These are phyloP conservation scores for Fistularia commersonii DNA, from an alignment of 2,797 vertebrate genomes.

Conservation along the genomic window DNA sequence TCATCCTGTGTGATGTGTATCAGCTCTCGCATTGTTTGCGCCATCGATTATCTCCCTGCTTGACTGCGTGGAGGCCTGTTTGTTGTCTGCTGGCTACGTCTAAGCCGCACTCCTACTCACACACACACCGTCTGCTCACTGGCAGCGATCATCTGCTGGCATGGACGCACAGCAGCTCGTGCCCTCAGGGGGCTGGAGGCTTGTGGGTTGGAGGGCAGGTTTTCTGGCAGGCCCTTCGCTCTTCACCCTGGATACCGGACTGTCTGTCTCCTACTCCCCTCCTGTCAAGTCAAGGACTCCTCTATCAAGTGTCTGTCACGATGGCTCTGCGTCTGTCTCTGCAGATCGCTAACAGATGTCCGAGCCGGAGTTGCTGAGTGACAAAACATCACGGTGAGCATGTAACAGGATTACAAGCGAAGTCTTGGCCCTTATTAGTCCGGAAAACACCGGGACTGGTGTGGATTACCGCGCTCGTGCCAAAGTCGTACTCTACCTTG, in stretches of 20 bases:
- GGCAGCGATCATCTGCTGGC: constrained; percentile 55
- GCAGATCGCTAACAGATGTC: constrained; percentile 55
- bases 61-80: constrained; percentile 8
- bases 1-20: neutral
- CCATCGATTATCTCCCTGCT: constrained; percentile 2
- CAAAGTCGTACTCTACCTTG: too few species aligned
- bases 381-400: constrained; percentile 20
- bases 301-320: constrained; percentile 52
- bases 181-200: constrained; percentile 30
- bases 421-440: constrained; percentile 21
- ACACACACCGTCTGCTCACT: constrained; percentile 43
- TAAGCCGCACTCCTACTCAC: constrained; percentile 20
- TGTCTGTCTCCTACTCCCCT: constrained; percentile 37
- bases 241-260: constrained; percentile 27
- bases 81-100: constrained; percentile 14
- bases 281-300: constrained; percentile 50
- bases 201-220: constrained; percentile 47
- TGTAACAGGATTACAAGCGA: constrained; percentile 64
- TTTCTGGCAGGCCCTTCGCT: constrained; percentile 43
- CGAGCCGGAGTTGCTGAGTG: constrained; percentile 30
- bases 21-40: constrained; percentile 1
- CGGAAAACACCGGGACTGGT: neutral
- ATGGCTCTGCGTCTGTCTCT: constrained; percentile 24
- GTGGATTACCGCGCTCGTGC: neutral
- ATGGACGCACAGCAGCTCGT: constrained; percentile 37